Conservation (phyloP, 2,797 vertebrate genomes). For the Phoeniculus purpureus region DNA sequence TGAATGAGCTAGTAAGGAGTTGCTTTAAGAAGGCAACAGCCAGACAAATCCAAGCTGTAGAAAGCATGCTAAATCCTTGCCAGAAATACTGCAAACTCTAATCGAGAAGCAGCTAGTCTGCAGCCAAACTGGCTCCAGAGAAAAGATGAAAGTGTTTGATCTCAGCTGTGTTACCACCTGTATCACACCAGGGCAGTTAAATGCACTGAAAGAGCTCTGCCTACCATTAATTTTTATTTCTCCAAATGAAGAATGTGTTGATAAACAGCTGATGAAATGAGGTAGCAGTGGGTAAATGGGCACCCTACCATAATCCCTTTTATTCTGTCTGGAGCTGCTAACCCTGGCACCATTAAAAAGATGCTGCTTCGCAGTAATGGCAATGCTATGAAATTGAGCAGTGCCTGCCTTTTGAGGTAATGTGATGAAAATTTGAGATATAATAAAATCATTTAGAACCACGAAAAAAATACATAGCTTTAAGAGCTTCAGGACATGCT, state of each 20-base stretch:
- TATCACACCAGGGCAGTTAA: slow-evolving; percentile 50
- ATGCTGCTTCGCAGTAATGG: slow-evolving; percentile 36
- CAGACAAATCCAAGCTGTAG: background rate
- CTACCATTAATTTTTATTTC: slow-evolving; percentile 62
- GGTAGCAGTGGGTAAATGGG: slow-evolving; percentile 55
- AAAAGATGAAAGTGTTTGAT: slow-evolving; percentile 40
- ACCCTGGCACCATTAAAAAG: slow-evolving; percentile 37
- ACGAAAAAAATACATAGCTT: slow-evolving; percentile 19
- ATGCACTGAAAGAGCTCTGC: slow-evolving; percentile 37
- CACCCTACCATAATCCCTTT: slow-evolving; percentile 12
- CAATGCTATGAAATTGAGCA: background rate
- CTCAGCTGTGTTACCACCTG: slow-evolving; percentile 67
- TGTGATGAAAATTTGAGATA: slow-evolving; percentile 11
- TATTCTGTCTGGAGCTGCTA: slow-evolving; percentile 7
- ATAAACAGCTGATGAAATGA: slow-evolving; percentile 61
- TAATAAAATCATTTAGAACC: slow-evolving; percentile 28
- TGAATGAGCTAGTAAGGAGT: background rate
- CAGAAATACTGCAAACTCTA: slow-evolving; percentile 34
- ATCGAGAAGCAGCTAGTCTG: slow-evolving; percentile 29
- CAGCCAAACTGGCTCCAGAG: slow-evolving; percentile 64
- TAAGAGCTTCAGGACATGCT: background rate
- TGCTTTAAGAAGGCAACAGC: background rate
- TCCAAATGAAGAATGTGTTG: slow-evolving; percentile 44
- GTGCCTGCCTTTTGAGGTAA: slow-evolving; percentile 41
- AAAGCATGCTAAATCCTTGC: slow-evolving; percentile 21